These are phyloP conservation scores for Dasyurus viverrinus DNA, from an alignment of 2,113 vertebrate species.

Conservation along the genomic window DNA sequence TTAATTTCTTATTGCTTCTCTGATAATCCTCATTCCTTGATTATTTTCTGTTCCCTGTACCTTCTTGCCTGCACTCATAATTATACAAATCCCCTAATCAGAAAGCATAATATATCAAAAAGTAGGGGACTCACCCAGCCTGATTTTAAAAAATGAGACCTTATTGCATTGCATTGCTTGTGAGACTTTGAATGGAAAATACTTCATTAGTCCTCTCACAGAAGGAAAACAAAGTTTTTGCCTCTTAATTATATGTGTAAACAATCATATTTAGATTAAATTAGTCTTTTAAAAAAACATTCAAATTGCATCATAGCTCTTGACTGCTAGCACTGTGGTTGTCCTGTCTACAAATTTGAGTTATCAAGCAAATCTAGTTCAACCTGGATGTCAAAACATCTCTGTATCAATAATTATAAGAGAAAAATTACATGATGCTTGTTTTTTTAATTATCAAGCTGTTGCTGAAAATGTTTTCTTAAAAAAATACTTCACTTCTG, in stretches of 20 bases:
- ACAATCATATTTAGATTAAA: background rate
- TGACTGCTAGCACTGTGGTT: background rate
- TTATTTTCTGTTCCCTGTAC: background rate
- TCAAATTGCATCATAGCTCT: background rate
- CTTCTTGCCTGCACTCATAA: background rate
- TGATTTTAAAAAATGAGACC: background rate
- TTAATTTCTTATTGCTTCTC: constrained; percentile 25
- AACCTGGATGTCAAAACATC: background rate
- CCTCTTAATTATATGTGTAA: background rate
- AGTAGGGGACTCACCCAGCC: background rate
- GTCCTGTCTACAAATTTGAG: background rate
- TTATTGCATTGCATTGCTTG: background rate
- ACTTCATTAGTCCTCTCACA: background rate
- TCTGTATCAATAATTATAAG: background rate
- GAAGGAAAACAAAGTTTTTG: background rate
- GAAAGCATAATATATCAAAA: background rate
- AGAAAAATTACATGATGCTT: background rate
- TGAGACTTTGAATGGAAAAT: background rate
- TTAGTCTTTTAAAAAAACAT: background rate
- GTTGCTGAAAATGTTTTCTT: constrained; percentile 27
- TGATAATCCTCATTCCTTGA: background rate
- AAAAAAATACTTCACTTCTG: constrained; percentile 8
- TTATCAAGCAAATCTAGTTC: background rate
- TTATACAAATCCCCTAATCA: background rate
- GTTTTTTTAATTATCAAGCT: constrained; percentile 42